phyloP scores from a whole-genome alignment of 2,113 vertebrate genomes.

The Callorhinus ursinus region DNA sequence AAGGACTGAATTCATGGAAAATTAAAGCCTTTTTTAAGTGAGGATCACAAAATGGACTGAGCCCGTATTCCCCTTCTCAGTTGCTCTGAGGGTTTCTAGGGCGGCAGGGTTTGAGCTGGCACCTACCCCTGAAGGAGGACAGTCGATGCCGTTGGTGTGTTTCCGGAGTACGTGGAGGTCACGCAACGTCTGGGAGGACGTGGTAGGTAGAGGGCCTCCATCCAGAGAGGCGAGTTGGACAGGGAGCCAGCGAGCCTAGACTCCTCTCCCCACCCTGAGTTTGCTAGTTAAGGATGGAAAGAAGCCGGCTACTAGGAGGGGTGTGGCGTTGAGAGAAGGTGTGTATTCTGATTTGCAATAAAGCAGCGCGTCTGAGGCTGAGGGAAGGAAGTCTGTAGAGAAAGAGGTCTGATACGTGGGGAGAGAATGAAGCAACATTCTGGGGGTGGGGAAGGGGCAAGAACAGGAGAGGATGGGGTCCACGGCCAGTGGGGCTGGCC shows the following conservation, averaged over 20 bases:
- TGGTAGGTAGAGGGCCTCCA: neutral
- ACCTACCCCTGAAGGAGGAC: neutral
- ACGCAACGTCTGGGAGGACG: neutral
- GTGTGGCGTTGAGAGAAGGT: neutral
- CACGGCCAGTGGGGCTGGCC: neutral
- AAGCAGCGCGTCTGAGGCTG: neutral
- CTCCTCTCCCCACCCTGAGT: neutral
- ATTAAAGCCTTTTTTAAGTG: neutral
- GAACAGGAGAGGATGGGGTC: too few species aligned
- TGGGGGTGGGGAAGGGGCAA: neutral
- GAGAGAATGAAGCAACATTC: neutral
- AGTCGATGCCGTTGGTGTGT: fast-evolving
- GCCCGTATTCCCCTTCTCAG: neutral
- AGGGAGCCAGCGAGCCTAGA: neutral
- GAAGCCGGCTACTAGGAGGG: neutral
- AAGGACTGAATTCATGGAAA: neutral
- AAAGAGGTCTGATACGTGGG: neutral
- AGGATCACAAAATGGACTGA: neutral
- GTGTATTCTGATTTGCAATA: neutral
- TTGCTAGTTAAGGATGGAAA: neutral
- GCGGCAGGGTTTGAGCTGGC: neutral
- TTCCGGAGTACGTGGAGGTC: fast-evolving
- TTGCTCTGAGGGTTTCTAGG: neutral
- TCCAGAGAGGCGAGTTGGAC: neutral
- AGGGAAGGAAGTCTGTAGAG: neutral